Conservation (phyloP, 2,888 invertebrate genomes). For the Smittia sp. region DNA sequence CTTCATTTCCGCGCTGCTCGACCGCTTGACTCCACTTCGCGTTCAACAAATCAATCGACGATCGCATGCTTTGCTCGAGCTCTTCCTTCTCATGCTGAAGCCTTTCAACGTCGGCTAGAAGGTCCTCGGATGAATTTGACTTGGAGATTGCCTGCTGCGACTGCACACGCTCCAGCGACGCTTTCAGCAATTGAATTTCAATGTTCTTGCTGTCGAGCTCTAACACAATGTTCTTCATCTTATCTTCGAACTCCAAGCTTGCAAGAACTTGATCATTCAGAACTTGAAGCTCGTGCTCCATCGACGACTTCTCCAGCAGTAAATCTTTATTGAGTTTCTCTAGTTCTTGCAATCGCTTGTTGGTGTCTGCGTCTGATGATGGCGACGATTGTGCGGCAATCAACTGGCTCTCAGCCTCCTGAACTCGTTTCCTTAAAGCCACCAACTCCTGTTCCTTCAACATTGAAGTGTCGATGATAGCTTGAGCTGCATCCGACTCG, state of each 20-base stretch:
- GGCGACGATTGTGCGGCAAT: neutral
- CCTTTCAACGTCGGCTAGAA: slow-evolving; percentile 42
- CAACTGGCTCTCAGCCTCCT: slow-evolving; percentile 49
- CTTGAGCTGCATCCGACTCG: slow-evolving; percentile 43
- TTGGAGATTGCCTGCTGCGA: neutral
- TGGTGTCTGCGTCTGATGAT: neutral
- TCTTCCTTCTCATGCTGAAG: slow-evolving; percentile 42
- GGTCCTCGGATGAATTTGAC: slow-evolving; percentile 38
- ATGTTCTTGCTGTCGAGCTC: slow-evolving; percentile 52
- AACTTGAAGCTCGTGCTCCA: slow-evolving; percentile 52
- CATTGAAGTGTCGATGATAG: slow-evolving; percentile 47
- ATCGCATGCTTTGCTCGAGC: slow-evolving; percentile 43
- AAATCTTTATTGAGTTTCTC: slow-evolving; percentile 46
- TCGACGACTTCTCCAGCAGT: slow-evolving; percentile 48
- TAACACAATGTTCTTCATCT: slow-evolving; percentile 49
- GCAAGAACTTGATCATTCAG: slow-evolving; percentile 51
- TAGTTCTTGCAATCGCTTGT: slow-evolving; percentile 43
- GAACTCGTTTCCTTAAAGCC: slow-evolving; percentile 42
- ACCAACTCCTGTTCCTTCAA: slow-evolving; percentile 48
- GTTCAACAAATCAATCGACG: slow-evolving; percentile 46
- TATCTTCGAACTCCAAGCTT: slow-evolving; percentile 50
- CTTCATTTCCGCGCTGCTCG: slow-evolving; percentile 66
- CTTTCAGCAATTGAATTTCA: slow-evolving; percentile 47
- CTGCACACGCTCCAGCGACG: neutral
- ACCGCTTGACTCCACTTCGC: slow-evolving; percentile 57